Evolutionary conservation across 2,888 invertebrate genomes (phyloP).

Genomic region (Pyrrhosoma nymphula): DNA sequence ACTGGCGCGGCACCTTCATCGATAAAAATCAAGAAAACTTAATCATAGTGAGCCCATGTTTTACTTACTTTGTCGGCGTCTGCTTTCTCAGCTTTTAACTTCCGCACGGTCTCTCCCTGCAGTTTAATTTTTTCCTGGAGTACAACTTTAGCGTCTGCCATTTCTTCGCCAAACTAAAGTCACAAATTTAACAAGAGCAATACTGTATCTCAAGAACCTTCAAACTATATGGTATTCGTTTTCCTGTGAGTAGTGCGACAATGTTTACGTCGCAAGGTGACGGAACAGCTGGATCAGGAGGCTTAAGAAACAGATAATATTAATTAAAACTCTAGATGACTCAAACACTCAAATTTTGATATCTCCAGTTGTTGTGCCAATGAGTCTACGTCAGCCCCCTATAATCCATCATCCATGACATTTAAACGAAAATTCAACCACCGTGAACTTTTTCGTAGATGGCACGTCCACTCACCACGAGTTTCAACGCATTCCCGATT

Average conservation of each 20-base stretch:
- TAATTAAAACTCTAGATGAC: too few species aligned
- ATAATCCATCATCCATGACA: neutral
- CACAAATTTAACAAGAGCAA: neutral
- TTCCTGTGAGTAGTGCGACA: neutral
- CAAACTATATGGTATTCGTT: neutral
- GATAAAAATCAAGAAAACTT: neutral
- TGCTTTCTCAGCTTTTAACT: conserved; percentile 89
- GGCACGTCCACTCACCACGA: too few species aligned
- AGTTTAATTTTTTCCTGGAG: conserved; percentile 83
- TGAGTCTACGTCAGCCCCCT: neutral
- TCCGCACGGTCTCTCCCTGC: conserved; percentile 90
- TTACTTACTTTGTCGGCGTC: conserved; percentile 85
- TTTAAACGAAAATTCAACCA: neutral
- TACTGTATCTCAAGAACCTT: neutral
- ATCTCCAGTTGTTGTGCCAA: neutral
- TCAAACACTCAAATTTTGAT: neutral
- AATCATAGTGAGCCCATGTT: neutral
- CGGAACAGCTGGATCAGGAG: neutral
- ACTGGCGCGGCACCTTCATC: too few species aligned
- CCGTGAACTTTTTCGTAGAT: too few species aligned
- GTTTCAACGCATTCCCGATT: too few species aligned
- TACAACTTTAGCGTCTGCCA: conserved; percentile 75
- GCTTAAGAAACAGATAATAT: neutral
- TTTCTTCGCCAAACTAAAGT: conserved; percentile 40
- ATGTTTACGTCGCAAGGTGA: neutral